Evolutionary conservation across 2,888 invertebrate species (phyloP), one percentile per base, ranked within the genome.

Genomic region (Pyralis farinalis): DNA sequence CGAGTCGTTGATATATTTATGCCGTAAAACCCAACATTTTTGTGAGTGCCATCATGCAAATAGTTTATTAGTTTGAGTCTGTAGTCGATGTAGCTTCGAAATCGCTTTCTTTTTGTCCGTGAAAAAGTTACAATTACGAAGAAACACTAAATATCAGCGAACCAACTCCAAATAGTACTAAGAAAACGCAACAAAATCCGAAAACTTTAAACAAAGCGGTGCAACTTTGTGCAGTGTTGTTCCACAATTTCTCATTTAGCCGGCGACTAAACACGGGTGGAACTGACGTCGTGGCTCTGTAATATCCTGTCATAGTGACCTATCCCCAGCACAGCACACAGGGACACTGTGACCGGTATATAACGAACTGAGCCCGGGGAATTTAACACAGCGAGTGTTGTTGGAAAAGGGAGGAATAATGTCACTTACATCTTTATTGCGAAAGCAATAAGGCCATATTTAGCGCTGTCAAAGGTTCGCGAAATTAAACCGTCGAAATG

Each of bases 281-380:
- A 63, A 65, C 66, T 79, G 85, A 81, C 83, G 61, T 55, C 67
- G 81, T 58, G 79, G 81, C 71, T 80, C 71, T 69, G 84, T 79
- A 87, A 87, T 87, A 85, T 87, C 86, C 86, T 83, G 86, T 75
- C 73, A 66, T 63, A 62, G 33, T 71, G 77, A 75, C 78, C 80
- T 64, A 69, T 51, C 50, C 55, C 49, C 54, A 53, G 62, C 47
- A 48, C 42, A 47, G 56, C 66, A 54, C 69, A 41, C 39, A 27
- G 40, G 39, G 39, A 39, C 47, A 37, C 42, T 27, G 38, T 36
- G 22, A 12, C 33, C 43, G 10, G 10, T 32, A 27, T 35, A 29
- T 41, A 36, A 12, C 36, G 39, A 45, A 42, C 42, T 44, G 47
- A 47, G 44, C 50, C 12, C 31, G 28, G 21, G 27, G 21, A 9